Evolutionary conservation across 2,888 invertebrate genomes (phyloP), one percentile per base, ranked within the genome.

Genomic region (Brenthis daphne): DNA sequence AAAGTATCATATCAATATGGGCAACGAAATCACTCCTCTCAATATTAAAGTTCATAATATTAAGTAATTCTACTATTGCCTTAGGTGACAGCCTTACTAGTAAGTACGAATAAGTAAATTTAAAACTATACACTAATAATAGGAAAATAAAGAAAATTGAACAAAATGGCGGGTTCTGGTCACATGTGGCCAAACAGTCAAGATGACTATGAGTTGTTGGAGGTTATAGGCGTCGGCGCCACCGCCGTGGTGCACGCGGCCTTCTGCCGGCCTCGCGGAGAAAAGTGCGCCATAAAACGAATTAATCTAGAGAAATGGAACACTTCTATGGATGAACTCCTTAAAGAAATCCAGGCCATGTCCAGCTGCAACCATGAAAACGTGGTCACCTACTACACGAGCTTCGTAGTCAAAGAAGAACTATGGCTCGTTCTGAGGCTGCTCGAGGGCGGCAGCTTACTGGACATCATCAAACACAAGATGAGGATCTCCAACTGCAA

Each of bases 251-350:
- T 99, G n/a, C 98, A 99, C 89, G 97, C 97, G 71, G 99, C 99
- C 6, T 95, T 95, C 79, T 99, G 99, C 88, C 96, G 96, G 79
- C 97, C 99, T n/a, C 94, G 98, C 65, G 96, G 96, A 77, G 99
- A 99, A 90, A 97, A 97, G 93, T 99, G 99, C 93, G 99, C 99
- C 84, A 99, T 99, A 84, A 99, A 99, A 89, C 95, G 99, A 77
- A 99, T 99, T 87, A 99, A 99, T 90, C 94, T 99, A 82, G 99
- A 99, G 92, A 99, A 99, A 94, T 99, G 99, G 97, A 99, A 99
- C 92, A 99, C 99, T 13, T 99, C 98, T 75, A 99, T 99, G 97
- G 99, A 99, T 87, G 99, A 99, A 88, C 93, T 99, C 73, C 93
- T 99, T 87, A 98, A 95, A 90, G 96, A 96, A 86, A 96, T 96